A percentile compares a stretch with the other conserved stretches of the same genome.
phyloP scores from a whole-genome alignment of 2,888 invertebrate genomes.

The Cybosia mesomella region DNA sequence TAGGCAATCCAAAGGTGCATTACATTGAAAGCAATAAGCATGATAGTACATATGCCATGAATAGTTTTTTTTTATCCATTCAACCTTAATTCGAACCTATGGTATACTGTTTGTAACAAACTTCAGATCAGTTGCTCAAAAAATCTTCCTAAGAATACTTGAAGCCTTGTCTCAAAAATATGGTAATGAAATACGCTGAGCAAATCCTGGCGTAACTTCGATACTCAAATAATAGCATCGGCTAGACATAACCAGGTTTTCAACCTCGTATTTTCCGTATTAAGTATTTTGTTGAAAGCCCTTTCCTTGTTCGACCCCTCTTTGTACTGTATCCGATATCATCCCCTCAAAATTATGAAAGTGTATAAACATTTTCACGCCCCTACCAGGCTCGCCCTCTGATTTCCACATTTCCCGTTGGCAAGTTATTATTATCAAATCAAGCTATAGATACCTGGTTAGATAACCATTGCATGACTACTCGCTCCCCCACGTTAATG shows the following conservation, averaged over 20 bases:
- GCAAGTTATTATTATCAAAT: slow-evolving; percentile 86
- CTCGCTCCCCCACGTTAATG: slow-evolving; percentile 71
- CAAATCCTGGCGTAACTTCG: slow-evolving; percentile 61
- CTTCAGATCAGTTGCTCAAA: no score
- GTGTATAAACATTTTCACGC: slow-evolving; percentile 87
- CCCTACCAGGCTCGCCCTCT: slow-evolving; percentile 70
- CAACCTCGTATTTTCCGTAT: slow-evolving; percentile 80
- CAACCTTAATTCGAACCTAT: no score
- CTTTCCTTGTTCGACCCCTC: slow-evolving; percentile 72
- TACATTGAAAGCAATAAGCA: no score
- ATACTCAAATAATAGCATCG: slow-evolving; percentile 64
- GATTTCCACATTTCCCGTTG: slow-evolving; percentile 77
- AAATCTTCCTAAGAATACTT: neutral
- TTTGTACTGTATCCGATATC: slow-evolving; percentile 77
- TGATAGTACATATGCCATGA: no score
- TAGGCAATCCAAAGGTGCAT: no score
- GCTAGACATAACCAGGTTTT: slow-evolving; percentile 75
- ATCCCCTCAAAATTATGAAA: slow-evolving; percentile 86
- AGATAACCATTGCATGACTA: slow-evolving; percentile 78
- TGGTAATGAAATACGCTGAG: slow-evolving; percentile 59
- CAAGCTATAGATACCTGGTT: slow-evolving; percentile 82
- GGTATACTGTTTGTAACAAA: no score
- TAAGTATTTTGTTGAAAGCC: slow-evolving; percentile 83
- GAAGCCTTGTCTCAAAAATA: slow-evolving; percentile 35
- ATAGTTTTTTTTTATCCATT: no score